Evolutionary conservation across 2,888 invertebrate genomes (phyloP).

Genomic region (Dioctria rufipes): DNA sequence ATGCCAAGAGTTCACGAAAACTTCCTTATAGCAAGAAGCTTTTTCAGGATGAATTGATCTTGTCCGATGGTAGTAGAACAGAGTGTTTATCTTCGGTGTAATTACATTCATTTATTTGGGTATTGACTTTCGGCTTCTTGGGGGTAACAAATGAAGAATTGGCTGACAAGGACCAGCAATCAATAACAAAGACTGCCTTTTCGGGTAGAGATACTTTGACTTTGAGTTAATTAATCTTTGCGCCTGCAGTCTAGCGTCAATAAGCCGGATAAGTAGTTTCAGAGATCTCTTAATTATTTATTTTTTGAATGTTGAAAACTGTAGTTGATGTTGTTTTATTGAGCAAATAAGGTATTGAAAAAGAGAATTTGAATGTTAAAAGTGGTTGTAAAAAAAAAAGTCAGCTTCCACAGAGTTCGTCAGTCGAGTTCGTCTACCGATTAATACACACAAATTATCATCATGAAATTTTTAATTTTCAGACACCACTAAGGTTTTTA

Average conservation of each 20-base stretch:
- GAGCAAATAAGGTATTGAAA: neutral
- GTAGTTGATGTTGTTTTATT: neutral
- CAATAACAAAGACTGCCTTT: slow-evolving; percentile 57
- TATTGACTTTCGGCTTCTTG: slow-evolving; percentile 61
- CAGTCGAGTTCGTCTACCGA: no score
- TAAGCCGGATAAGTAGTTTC: slow-evolving; percentile 50
- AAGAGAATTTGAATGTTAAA: neutral
- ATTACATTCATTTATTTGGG: slow-evolving; percentile 63
- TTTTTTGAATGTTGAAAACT: neutral
- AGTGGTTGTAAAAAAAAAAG: no score
- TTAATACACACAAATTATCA: no score
- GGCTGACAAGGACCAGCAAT: slow-evolving; percentile 62
- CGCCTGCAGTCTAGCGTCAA: slow-evolving; percentile 46
- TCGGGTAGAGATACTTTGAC: slow-evolving; percentile 19
- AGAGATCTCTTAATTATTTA: slow-evolving; percentile 11
- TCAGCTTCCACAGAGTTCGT: no score
- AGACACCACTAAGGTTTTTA: no score
- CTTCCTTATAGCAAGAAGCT: no score
- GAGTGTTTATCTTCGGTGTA: slow-evolving; percentile 63
- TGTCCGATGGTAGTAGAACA: slow-evolving; percentile 51
- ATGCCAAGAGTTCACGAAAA: no score
- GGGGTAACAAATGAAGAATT: slow-evolving; percentile 60
- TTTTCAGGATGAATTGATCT: slow-evolving; percentile 44
- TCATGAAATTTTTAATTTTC: no score
- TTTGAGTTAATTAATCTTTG: slow-evolving; percentile 53